Percentiles rank a stretch among this genome's conserved stretches.
These are phyloP conservation scores for Limnephilus auricula DNA, from an alignment of 2,888 invertebrate species.

Conservation along the genomic window DNA sequence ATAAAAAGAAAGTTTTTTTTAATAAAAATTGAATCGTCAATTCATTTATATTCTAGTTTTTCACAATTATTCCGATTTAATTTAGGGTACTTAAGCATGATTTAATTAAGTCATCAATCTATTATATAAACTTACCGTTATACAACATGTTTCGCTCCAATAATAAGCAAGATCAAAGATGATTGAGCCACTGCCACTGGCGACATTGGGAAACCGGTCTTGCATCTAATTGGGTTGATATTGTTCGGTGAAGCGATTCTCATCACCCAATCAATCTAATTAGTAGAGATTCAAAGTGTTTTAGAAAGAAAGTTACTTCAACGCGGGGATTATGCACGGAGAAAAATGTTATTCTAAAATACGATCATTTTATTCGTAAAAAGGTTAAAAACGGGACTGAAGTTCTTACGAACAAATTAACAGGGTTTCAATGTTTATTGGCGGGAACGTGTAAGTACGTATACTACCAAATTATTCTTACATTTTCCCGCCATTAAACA, in stretches of 20 bases:
- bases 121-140: constrained; percentile 4
- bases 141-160: constrained; percentile 28
- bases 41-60: neutral
- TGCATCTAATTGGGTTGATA: constrained; percentile 24
- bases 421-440: too few relatives aligned
- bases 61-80: neutral
- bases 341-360: too few relatives aligned
- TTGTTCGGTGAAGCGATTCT: constrained; percentile 2
- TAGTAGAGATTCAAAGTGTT: neutral
- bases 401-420: too few relatives aligned
- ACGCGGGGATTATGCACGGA: too few relatives aligned
- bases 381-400: too few relatives aligned
- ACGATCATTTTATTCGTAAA: too few relatives aligned
- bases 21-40: too few relatives aligned
- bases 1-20: too few relatives aligned
- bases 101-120: neutral
- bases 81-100: neutral
- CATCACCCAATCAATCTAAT: neutral
- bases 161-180: neutral
- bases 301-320: too few relatives aligned
- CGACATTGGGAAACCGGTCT: constrained; percentile 2
- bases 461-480: too few relatives aligned
- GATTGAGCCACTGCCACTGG: neutral
- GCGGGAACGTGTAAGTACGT: too few relatives aligned
- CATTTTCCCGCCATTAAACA: too few relatives aligned